Percentiles rank a stretch among this genome's conserved stretches.
phyloP scores from a whole-genome alignment of 2,888 invertebrate genomes.

The Panzeria rudis region DNA sequence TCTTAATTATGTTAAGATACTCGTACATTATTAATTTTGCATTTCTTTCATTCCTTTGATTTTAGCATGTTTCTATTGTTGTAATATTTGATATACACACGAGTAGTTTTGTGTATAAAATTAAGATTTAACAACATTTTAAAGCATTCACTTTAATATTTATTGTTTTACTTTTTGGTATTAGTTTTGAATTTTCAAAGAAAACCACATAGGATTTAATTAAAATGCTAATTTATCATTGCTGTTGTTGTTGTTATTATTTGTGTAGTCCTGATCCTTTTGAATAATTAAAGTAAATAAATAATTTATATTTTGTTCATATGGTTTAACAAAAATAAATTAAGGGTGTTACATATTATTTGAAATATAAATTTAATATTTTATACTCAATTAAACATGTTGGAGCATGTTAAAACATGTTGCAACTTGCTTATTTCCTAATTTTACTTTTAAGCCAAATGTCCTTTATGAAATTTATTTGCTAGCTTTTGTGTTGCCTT shows the following conservation, averaged over 20 bases:
- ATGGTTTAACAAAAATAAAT: neutral
- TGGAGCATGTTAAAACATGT: too few species aligned
- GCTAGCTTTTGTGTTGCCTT: neutral
- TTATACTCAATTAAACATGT: neutral
- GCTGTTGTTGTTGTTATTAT: slow-evolving; percentile 4
- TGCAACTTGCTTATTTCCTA: neutral
- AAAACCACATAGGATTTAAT: slow-evolving; percentile 67
- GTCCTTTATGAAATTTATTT: neutral
- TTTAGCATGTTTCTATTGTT: neutral
- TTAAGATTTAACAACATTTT: slow-evolving; percentile 15
- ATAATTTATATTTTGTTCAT: slow-evolving; percentile 26
- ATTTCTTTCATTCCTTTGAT: neutral
- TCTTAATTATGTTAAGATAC: slow-evolving; percentile 6
- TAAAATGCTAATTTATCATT: slow-evolving; percentile 60
- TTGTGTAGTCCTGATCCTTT: slow-evolving; percentile 4
- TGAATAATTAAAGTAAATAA: slow-evolving; percentile 44
- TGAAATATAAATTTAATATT: neutral
- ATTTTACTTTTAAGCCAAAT: neutral
- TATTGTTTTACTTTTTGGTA: slow-evolving; percentile 5
- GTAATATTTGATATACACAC: neutral
- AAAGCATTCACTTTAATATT: slow-evolving; percentile 37
- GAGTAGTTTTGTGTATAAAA: neutral
- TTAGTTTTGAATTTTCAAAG: slow-evolving; percentile 34
- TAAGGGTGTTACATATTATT: neutral
- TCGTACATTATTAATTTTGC: neutral